phyloP scores from a whole-genome alignment of 2,888 invertebrate genomes.

The Dynastes hyllus region DNA sequence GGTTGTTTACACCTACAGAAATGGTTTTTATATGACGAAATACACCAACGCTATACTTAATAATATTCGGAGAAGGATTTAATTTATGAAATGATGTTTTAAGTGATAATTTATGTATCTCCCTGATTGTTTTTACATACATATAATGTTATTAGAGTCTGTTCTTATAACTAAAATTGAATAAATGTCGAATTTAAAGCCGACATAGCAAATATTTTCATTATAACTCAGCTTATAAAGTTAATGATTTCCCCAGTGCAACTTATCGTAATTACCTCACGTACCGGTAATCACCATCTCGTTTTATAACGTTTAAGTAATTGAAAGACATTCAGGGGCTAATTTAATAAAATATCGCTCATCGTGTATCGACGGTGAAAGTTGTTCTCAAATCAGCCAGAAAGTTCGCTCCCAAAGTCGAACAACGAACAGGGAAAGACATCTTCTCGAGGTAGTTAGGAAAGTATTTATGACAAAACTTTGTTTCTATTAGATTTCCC shows the following conservation, averaged over 20 bases:
- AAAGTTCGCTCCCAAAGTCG: not conserved
- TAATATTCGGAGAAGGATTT: too few relatives aligned
- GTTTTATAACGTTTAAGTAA: not conserved
- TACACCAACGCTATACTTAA: too few relatives aligned
- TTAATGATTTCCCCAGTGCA: not conserved
- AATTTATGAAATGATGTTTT: too few relatives aligned
- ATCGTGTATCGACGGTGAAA: slow-evolving; percentile 5
- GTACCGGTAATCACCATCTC: not conserved
- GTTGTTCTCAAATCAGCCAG: slow-evolving; percentile 14
- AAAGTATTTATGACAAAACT: slow-evolving; percentile 42
- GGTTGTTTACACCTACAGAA: too few relatives aligned
- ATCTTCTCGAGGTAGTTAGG: slow-evolving; percentile 38
- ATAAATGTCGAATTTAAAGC: too few relatives aligned
- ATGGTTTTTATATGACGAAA: too few relatives aligned
- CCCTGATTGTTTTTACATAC: too few relatives aligned
- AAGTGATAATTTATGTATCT: too few relatives aligned
- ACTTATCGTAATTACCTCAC: slow-evolving; percentile 7
- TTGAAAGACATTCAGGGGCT: slow-evolving; percentile 21
- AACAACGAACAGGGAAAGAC: not conserved
- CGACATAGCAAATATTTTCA: too few relatives aligned
- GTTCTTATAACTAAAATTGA: too few relatives aligned
- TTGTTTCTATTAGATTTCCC: slow-evolving; percentile 39
- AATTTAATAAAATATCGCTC: slow-evolving; percentile 3
- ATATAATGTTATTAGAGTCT: too few relatives aligned
- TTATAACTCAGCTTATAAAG: too few relatives aligned